These are phyloP conservation scores for Melanotaenia maccullochi DNA, from an alignment of 2,797 vertebrate species.

Conservation along the genomic window DNA sequence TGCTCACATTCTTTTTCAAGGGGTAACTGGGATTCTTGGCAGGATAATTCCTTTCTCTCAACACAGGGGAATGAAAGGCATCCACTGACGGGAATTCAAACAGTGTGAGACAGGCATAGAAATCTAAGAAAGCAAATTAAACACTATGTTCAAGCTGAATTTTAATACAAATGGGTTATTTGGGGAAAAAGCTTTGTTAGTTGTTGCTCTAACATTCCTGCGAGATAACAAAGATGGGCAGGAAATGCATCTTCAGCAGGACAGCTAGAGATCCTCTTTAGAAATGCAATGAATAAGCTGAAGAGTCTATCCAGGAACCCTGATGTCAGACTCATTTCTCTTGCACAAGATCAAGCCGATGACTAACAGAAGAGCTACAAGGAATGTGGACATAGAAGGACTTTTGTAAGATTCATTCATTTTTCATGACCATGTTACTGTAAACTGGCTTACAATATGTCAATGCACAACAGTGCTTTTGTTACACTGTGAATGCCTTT, in stretches of 20 bases:
- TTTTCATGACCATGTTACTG: conserved; percentile 70
- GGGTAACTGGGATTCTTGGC: conserved; percentile 23
- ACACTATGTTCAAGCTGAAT: neutral
- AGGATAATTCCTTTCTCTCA: conserved; percentile 26
- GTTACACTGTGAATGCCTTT: conserved; percentile 39
- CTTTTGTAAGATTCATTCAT: conserved; percentile 64
- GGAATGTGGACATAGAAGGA: conserved; percentile 64
- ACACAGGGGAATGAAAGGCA: conserved; percentile 9
- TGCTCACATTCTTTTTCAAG: conserved; percentile 25
- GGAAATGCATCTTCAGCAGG: neutral
- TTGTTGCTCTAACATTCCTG: conserved; percentile 4
- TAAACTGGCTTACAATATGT: conserved; percentile 26
- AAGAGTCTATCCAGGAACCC: neutral
- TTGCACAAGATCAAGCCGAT: conserved; percentile 32
- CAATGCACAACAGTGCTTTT: conserved; percentile 55
- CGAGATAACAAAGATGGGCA: neutral
- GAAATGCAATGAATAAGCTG: neutral
- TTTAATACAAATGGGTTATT: neutral
- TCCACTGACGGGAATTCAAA: neutral
- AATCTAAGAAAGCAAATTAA: neutral
- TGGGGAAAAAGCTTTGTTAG: neutral
- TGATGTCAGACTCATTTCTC: conserved; percentile 8
- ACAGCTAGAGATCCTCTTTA: neutral
- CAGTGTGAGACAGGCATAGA: conserved; percentile 1
- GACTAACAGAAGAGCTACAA: conserved; percentile 39